These are phyloP conservation scores for Meiosimyza platycephala DNA, from an alignment of 2,888 invertebrate genomes.

Conservation along the genomic window DNA sequence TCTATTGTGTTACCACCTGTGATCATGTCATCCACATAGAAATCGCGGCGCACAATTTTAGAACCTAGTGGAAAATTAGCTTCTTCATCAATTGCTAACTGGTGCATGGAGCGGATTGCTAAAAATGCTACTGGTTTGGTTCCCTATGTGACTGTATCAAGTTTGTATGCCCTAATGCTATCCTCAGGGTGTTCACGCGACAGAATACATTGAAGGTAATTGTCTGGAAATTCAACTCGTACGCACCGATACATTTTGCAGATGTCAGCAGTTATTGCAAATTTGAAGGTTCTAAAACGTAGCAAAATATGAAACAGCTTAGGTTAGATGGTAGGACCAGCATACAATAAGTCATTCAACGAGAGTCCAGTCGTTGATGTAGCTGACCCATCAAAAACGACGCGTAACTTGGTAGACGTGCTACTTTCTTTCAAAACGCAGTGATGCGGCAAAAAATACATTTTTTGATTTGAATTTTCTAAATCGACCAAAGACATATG, in stretches of 20 bases:
- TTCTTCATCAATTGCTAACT: conserved; percentile 33
- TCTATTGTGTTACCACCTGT: conserved; percentile 33
- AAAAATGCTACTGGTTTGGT: conserved; percentile 35
- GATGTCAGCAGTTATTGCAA: neutral
- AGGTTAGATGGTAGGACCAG: too few species aligned
- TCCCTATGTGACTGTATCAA: conserved; percentile 24
- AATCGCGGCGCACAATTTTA: conserved; percentile 31
- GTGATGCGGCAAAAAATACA: conserved; percentile 32
- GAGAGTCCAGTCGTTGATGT: too few species aligned
- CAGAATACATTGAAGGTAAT: conserved; percentile 36
- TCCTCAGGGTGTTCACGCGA: conserved; percentile 35
- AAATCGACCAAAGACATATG: conserved; percentile 24
- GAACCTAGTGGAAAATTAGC: conserved; percentile 31
- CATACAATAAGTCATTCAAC: too few species aligned
- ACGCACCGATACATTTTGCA: conserved; percentile 29
- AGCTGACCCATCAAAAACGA: too few species aligned
- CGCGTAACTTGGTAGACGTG: neutral
- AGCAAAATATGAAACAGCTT: conserved; percentile 27
- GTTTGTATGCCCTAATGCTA: conserved; percentile 29
- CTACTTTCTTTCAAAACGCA: conserved; percentile 30
- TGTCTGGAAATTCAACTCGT: conserved; percentile 22
- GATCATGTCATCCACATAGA: conserved; percentile 40
- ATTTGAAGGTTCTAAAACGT: too few species aligned
- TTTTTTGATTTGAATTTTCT: conserved; percentile 2
- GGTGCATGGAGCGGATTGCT: conserved; percentile 36